Conservation (phyloP, 2,888 invertebrate genomes). For the Cataglyphis livida region DNA sequence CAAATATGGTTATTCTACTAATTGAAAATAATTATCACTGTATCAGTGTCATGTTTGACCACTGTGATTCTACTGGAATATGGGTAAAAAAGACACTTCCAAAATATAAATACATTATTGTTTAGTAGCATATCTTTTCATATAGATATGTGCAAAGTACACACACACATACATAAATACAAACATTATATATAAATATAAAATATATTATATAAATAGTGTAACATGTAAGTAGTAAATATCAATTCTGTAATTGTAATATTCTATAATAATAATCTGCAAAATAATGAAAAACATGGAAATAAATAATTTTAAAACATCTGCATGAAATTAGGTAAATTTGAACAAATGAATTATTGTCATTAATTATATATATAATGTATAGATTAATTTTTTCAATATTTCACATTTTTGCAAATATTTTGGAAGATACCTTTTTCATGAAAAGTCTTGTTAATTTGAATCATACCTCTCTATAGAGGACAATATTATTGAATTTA, state of each 20-base stretch:
- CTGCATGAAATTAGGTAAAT: slow-evolving; percentile 43
- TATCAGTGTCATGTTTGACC: slow-evolving; percentile 78
- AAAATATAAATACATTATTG: slow-evolving; percentile 70
- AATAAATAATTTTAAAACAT: slow-evolving; percentile 68
- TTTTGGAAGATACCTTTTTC: slow-evolving; percentile 6
- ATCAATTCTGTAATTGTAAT: slow-evolving; percentile 53
- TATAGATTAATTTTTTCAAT: not conserved
- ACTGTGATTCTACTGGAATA: slow-evolving; percentile 78
- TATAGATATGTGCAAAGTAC: slow-evolving; percentile 69
- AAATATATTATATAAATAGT: slow-evolving; percentile 77
- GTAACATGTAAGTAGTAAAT: slow-evolving; percentile 81
- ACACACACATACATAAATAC: slow-evolving; percentile 76
- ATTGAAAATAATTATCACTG: slow-evolving; percentile 75
- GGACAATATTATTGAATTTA: not conserved
- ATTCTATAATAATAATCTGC: slow-evolving; percentile 70
- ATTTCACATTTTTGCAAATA: not conserved
- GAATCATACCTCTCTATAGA: not conserved
- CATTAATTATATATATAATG: not conserved
- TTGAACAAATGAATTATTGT: slow-evolving; percentile 6
- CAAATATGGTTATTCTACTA: slow-evolving; percentile 64
- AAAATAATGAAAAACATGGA: slow-evolving; percentile 66
- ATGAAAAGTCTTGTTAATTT: slow-evolving; percentile 11
- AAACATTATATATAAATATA: slow-evolving; percentile 76
- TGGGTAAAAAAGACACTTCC: slow-evolving; percentile 62
- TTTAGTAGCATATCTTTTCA: slow-evolving; percentile 70